phyloP scores from a whole-genome alignment of 2,797 vertebrate genomes.

The Mastacembelus armatus region DNA sequence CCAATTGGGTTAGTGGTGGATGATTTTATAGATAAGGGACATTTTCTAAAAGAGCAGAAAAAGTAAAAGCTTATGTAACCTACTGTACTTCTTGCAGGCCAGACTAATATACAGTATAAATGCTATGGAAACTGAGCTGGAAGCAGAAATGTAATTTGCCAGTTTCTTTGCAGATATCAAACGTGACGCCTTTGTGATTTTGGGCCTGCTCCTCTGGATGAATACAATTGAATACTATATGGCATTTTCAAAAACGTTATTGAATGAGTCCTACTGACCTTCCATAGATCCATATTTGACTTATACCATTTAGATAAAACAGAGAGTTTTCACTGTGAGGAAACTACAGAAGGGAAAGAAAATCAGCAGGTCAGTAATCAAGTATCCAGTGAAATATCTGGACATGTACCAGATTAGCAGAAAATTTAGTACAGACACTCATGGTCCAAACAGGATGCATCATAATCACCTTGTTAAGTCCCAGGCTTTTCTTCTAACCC shows the following conservation, averaged over 20 bases:
- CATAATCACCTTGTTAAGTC: too few relatives aligned
- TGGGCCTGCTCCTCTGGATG: conserved; percentile 1
- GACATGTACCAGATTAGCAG: too few relatives aligned
- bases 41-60: conserved; percentile 2
- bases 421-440: too few relatives aligned
- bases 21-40: not conserved
- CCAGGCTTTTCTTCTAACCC: too few relatives aligned
- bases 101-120: not conserved
- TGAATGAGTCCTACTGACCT: conserved; percentile 47
- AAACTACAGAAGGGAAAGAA: conserved; percentile 1
- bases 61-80: not conserved
- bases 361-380: not conserved
- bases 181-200: conserved; percentile 37
- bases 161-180: conserved; percentile 27
- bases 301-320: conserved; percentile 35
- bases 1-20: not conserved
- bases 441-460: too few relatives aligned
- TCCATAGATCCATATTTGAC: conserved; percentile 39
- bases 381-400: not conserved
- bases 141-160: conserved; percentile 42
- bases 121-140: conserved; percentile 12
- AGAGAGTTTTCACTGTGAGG: not conserved
- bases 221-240: conserved; percentile 29
- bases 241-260: conserved; percentile 37
- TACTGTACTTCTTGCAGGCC: not conserved